Percentiles rank a stretch among this genome's conserved stretches.
Evolutionary conservation across 2,888 invertebrate genomes (phyloP).

Genomic region (Micropterix aruncella): DNA sequence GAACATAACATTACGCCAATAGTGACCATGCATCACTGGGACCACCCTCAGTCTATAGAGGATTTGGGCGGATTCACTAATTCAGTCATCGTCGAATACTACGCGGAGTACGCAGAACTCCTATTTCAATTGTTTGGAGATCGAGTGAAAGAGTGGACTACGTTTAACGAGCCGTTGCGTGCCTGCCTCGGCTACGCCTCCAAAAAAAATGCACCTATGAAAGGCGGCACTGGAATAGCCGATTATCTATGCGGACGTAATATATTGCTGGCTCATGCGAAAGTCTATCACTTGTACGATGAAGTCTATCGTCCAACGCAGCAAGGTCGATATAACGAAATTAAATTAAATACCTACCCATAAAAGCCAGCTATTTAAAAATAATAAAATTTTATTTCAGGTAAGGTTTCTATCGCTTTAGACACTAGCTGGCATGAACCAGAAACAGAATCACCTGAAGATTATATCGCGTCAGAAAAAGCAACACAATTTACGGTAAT

Average conservation of each 20-base stretch:
- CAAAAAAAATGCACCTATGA: conserved; percentile 42
- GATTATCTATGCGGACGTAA: conserved; percentile 59
- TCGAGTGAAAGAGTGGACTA: conserved; percentile 58
- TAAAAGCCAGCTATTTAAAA: background rate
- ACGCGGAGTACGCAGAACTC: conserved; percentile 47
- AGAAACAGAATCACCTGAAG: background rate
- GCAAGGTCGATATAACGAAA: conserved; percentile 25
- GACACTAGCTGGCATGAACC: background rate
- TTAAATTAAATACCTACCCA: background rate
- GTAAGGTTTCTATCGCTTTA: background rate
- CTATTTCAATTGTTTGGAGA: conserved; percentile 45
- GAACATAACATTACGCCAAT: conserved; percentile 53
- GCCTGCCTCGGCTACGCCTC: conserved; percentile 42
- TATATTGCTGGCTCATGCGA: conserved; percentile 58
- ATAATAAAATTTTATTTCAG: background rate
- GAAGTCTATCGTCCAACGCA: conserved; percentile 38
- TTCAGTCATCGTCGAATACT: conserved; percentile 46
- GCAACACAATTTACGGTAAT: background rate
- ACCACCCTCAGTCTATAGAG: conserved; percentile 49
- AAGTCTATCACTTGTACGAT: conserved; percentile 50
- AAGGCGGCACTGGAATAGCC: conserved; percentile 44
- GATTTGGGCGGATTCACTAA: conserved; percentile 56
- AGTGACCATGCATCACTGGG: conserved; percentile 61
- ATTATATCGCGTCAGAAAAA: background rate
- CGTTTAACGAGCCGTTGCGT: conserved; percentile 61